Evolutionary conservation across 2,113 vertebrate genomes (phyloP).

Genomic region (Poeciliopsis occidentalis): DNA sequence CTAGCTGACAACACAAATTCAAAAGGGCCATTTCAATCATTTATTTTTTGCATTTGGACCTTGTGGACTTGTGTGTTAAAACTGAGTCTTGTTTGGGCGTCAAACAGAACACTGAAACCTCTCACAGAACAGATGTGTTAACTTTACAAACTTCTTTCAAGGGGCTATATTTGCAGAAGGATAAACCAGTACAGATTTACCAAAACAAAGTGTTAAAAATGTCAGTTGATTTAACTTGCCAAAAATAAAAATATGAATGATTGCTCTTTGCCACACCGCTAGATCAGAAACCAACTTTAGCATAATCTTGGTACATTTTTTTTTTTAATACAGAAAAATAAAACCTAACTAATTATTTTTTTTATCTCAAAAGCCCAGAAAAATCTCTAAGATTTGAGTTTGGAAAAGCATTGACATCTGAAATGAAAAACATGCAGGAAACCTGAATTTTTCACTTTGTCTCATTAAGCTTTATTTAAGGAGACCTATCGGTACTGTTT

Average conservation of each 20-base stretch:
- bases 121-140: too few relatives aligned
- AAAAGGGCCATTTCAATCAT: neutral
- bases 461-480: conserved; percentile 13
- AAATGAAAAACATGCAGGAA: neutral
- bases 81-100: neutral
- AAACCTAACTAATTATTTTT: neutral
- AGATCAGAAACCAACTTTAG: neutral
- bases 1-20: neutral
- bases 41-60: neutral
- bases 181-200: neutral
- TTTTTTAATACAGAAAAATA: neutral
- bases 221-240: neutral
- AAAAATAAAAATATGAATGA: too few relatives aligned
- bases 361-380: neutral
- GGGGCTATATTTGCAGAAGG: neutral
- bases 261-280: neutral
- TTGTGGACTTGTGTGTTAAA: neutral
- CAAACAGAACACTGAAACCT: too few relatives aligned
- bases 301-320: too few relatives aligned
- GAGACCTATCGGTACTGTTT: neutral
- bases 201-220: neutral
- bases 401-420: neutral
- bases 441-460: neutral
- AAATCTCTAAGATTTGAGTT: neutral
- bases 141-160: too few relatives aligned